These are phyloP conservation scores for Anneissia japonica DNA, from an alignment of 35 echinoderm and acorn worm species.

Conservation along the genomic window DNA sequence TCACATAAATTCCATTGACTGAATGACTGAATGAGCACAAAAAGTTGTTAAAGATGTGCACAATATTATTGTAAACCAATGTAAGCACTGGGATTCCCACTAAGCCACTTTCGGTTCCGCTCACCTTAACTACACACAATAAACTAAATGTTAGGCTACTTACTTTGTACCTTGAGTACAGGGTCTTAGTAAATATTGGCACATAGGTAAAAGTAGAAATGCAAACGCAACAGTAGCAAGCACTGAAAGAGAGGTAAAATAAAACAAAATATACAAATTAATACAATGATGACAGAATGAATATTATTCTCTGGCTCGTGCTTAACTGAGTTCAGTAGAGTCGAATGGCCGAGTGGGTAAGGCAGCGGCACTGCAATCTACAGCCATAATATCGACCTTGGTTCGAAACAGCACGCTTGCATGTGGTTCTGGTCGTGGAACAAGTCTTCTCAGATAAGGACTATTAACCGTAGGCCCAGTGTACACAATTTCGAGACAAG, in stretches of 20 bases:
- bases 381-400: background rate
- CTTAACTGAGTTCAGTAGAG: too few relatives aligned
- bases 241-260: slow-evolving; percentile 52
- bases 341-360: too few relatives aligned
- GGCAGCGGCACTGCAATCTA: background rate
- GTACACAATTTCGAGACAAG: too few relatives aligned
- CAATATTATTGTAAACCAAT: too few relatives aligned
- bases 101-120: too few relatives aligned
- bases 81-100: too few relatives aligned
- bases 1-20: too few relatives aligned
- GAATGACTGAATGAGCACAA: too few relatives aligned
- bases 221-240: slow-evolving; percentile 99
- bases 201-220: slow-evolving; percentile 98
- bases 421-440: background rate
- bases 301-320: background rate
- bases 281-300: background rate
- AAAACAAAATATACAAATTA: slow-evolving; percentile 1
- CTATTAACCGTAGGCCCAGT: too few relatives aligned
- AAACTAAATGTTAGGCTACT: too few relatives aligned
- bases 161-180: slow-evolving; percentile 95
- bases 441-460: background rate
- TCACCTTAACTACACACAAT: too few relatives aligned
- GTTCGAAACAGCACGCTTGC: background rate
- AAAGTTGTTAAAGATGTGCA: too few relatives aligned
- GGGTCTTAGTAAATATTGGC: slow-evolving; percentile 94